Base-by-base conservation (phyloP, 2,797 vertebrate genomes). In the Dicrostonyx torquatus region DNA sequence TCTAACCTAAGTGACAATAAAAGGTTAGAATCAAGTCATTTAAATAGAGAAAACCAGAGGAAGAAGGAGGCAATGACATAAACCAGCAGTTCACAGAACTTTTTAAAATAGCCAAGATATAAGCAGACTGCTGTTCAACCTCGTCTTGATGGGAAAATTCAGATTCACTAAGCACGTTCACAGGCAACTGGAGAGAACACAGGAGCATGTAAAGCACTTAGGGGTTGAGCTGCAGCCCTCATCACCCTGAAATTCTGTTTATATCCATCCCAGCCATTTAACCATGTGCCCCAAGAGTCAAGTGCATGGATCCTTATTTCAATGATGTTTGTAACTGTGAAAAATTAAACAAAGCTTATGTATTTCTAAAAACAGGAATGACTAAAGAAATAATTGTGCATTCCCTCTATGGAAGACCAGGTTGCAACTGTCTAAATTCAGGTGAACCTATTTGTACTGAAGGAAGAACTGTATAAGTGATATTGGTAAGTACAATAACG, bases 291-390 rank as follows among this genome's bases (percentile, higher is more conserved):
- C 34, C 24, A 76, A 53, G 60, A 72, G 22, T 18, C 29, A 77
- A 55, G 22, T 45, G 80, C 40, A 86, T 73, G 10, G 20, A 80
- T 77, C 9, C 75, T 77, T 40, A 92, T 2, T 34, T 2, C 18
- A 77, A 37, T 50, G 8, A 85, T 87, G 91, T 93, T 89, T 80
- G 34, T 70, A 92, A 88, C 26, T 87, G 14, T 76, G 73, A 93
- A 84, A 96, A 87, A 18, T 50, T 85, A 17, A 62, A 75, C 87
- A 37, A 20, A 55, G 82, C n/a, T 45, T 90, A 80, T 68, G 84
- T 87, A 93, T 58, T 92, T n/a, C 73, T 86, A 91, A 93, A 77
- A 92, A 85, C 14, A 78, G 5, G n/a, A 92, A 93, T 26, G 22
- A 37, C 62, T 92, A 96, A 90, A 60, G 50, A 89, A 62, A 68